Conservation (phyloP, 2,797 vertebrate species). For the Thunnus albacares region DNA sequence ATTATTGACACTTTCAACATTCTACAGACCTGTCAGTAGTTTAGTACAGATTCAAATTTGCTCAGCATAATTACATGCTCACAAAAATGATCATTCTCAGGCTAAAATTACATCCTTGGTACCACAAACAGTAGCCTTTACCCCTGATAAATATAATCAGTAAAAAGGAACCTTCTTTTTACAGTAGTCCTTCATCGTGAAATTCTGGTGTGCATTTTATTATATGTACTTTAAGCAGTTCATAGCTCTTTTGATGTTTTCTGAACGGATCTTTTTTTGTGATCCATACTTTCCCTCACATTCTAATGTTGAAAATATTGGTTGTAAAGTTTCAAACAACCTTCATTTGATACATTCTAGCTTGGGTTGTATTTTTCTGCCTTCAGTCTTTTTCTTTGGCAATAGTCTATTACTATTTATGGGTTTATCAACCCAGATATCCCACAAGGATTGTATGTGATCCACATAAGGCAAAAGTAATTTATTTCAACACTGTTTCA, state of each 20-base stretch:
- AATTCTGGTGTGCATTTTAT: not conserved
- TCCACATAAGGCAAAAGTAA: conserved; percentile 6
- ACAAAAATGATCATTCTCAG: not conserved
- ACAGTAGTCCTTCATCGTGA: not conserved
- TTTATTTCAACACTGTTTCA: conserved; percentile 31
- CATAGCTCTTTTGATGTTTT: not conserved
- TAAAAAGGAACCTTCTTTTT: not conserved
- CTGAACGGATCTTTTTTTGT: not conserved
- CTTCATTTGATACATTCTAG: not conserved
- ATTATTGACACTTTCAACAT: conserved; percentile 13
- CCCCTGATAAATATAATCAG: not conserved
- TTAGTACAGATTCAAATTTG: not conserved
- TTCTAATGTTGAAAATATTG: not conserved
- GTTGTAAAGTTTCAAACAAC: not conserved
- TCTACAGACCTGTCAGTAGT: conserved; percentile 11
- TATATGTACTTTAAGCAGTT: not conserved
- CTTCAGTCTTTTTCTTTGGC: conserved; percentile 9
- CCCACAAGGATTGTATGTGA: conserved; percentile 31
- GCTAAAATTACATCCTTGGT: not conserved
- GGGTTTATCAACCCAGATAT: conserved; percentile 21
- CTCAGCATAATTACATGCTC: not conserved
- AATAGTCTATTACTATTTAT: conserved; percentile 25
- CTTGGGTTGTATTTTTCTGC: not conserved
- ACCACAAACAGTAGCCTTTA: not conserved
- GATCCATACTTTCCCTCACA: not conserved